phyloP scores from a whole-genome alignment of 2,797 vertebrate genomes.

The Zenarchopterus dispar region DNA sequence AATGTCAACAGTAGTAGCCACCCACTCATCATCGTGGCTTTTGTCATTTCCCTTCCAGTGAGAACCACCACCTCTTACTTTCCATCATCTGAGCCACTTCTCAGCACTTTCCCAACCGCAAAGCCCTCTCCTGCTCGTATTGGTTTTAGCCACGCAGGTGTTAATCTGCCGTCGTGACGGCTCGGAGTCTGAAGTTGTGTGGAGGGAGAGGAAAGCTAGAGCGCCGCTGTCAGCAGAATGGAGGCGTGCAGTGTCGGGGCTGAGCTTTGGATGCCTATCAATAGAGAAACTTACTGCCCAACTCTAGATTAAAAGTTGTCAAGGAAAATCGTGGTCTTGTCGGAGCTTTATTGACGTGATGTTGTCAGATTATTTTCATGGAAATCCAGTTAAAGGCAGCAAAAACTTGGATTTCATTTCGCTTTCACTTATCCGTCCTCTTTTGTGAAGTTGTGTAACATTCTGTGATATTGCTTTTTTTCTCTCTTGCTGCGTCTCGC shows the following conservation, averaged over 20 bases:
- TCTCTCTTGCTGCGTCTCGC: neutral
- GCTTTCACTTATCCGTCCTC: neutral
- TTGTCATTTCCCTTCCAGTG: slow-evolving; percentile 57
- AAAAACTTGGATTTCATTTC: neutral
- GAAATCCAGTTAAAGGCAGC: neutral
- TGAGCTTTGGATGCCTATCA: too few relatives aligned
- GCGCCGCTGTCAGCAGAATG: slow-evolving; percentile 20
- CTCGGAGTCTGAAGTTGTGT: slow-evolving; percentile 10
- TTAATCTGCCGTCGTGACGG: slow-evolving; percentile 42
- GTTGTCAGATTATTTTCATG: neutral
- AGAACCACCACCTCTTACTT: slow-evolving; percentile 63
- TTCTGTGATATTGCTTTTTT: neutral
- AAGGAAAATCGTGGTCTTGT: neutral
- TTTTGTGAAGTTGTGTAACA: neutral
- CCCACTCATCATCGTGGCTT: slow-evolving; percentile 59
- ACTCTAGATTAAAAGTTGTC: too few relatives aligned
- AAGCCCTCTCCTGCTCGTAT: slow-evolving; percentile 10
- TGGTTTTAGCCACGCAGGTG: slow-evolving; percentile 59
- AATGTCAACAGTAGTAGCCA: slow-evolving; percentile 70
- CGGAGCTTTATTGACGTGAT: neutral
- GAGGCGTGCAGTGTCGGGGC: neutral
- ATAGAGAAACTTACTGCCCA: too few relatives aligned
- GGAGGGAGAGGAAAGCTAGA: neutral
- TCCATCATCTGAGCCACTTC: slow-evolving; percentile 51
- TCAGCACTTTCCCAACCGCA: slow-evolving; percentile 27